Conservation (phyloP, 2,113 vertebrate genomes). For the Micromys minutus region DNA sequence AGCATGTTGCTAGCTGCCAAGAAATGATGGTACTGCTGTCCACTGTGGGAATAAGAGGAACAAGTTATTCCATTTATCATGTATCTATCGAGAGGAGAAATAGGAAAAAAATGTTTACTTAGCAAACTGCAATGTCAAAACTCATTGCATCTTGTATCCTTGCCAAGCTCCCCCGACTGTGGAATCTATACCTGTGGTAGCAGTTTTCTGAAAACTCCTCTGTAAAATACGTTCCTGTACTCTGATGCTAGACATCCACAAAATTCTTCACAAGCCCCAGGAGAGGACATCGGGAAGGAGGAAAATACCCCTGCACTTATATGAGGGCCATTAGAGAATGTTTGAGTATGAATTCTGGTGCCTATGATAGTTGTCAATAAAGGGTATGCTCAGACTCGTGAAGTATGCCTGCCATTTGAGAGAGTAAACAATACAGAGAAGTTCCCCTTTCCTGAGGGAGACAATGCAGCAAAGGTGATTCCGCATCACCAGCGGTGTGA, state of each 20-base stretch:
- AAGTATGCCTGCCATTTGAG: background rate
- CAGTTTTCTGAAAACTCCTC: background rate
- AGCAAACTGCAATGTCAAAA: slow-evolving; percentile 63
- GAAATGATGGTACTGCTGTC: slow-evolving; percentile 40
- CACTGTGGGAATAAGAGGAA: slow-evolving; percentile 15
- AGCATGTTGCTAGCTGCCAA: slow-evolving; percentile 55
- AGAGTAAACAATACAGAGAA: background rate
- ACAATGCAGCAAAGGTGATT: background rate
- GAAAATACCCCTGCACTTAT: background rate
- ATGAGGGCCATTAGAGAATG: background rate
- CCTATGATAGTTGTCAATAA: slow-evolving; percentile 3
- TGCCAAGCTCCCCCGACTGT: slow-evolving; percentile 4
- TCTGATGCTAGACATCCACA: background rate
- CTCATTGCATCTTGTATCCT: slow-evolving; percentile 28
- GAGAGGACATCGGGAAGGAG: background rate
- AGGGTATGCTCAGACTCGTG: background rate
- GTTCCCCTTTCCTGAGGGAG: background rate
- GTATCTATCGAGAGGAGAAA: background rate
- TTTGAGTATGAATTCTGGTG: background rate
- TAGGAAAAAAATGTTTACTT: background rate
- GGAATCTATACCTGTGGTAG: slow-evolving; percentile 9
- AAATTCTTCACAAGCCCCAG: background rate
- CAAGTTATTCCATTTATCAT: slow-evolving; percentile 61
- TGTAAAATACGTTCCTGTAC: slow-evolving; percentile 3
- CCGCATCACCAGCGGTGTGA: background rate